phyloP scores from a whole-genome alignment of 2,113 vertebrate species.

The Lamprotornis superbus region DNA sequence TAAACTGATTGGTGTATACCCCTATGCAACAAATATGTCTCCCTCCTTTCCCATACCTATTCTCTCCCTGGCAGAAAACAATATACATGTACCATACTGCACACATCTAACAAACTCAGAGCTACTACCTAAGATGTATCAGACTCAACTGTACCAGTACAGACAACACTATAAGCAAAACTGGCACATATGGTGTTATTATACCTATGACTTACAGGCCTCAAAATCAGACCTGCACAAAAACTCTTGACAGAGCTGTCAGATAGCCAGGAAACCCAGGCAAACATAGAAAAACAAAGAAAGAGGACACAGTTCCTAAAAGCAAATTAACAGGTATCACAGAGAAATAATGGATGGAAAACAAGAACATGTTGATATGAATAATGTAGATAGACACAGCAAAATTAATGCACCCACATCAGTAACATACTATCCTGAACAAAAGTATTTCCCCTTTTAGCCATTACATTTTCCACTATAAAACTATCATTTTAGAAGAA shows the following conservation, averaged over 20 bases:
- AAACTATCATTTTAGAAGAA: background rate
- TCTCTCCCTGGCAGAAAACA: background rate
- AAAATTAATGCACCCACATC: background rate
- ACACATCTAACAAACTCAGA: background rate
- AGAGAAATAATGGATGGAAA: background rate
- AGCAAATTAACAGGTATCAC: background rate
- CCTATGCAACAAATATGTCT: background rate
- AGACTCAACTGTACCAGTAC: background rate
- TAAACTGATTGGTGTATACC: background rate
- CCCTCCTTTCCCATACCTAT: background rate
- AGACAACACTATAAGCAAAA: background rate
- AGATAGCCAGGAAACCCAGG: background rate
- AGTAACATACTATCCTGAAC: background rate
- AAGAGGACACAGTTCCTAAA: background rate
- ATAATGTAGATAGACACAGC: background rate
- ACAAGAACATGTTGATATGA: background rate
- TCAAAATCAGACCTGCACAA: background rate
- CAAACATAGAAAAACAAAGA: background rate
- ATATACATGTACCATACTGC: fast-evolving
- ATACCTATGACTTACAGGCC: background rate
- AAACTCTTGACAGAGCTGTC: background rate
- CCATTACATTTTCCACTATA: background rate
- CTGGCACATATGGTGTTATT: background rate
- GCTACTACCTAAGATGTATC: background rate
- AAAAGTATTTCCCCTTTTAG: background rate